phyloP scores from a whole-genome alignment of 1,140 invertebrate genomes.

The Alviniconcha marisindica region DNA sequence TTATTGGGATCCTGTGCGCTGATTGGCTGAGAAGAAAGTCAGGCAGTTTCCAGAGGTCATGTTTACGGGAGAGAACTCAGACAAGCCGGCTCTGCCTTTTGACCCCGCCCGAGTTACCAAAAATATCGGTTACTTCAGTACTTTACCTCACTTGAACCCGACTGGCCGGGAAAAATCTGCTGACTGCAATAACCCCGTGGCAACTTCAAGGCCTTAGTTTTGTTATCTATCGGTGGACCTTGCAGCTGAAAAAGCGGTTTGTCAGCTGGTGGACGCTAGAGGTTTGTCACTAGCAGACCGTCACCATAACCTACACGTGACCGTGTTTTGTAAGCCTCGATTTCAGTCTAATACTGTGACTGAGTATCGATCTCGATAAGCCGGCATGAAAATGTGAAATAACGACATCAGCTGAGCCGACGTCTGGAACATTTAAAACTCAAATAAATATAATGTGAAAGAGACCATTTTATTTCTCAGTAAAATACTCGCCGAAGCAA shows the following conservation, averaged over 20 bases:
- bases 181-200: neutral
- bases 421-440: neutral
- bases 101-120: neutral
- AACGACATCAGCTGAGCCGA: neutral
- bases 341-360: neutral
- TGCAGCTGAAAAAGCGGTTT: neutral
- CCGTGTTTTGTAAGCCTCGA: neutral
- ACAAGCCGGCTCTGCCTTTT: neutral
- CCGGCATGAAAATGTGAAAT: neutral
- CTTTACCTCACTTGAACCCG: neutral
- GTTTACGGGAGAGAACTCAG: neutral
- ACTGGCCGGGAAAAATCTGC: neutral
- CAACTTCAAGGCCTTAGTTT: neutral
- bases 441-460: no score
- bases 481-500: no score
- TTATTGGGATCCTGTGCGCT: neutral
- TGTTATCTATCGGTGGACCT: neutral
- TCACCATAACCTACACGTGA: neutral
- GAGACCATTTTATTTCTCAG: no score
- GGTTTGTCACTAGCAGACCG: neutral
- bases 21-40: constrained; percentile 40
- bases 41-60: neutral
- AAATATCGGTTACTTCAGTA: neutral
- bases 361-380: neutral
- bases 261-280: no score